Evolutionary conservation across 1,140 invertebrate species (phyloP).

Genomic region (Agrypnia vestita): DNA sequence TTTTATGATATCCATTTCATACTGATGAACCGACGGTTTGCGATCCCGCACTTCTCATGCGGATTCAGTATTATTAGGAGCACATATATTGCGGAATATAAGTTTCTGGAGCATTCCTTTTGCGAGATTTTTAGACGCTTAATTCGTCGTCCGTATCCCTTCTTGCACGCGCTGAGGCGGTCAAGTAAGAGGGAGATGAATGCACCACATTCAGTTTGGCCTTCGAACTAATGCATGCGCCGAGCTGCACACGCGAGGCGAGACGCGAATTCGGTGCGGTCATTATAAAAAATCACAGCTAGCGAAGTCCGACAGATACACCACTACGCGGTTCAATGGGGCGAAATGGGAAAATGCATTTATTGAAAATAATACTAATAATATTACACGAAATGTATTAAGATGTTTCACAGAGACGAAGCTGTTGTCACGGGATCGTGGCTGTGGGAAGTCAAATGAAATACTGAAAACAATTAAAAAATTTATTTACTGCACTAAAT

Average conservation of each 20-base stretch:
- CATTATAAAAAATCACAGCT: conserved; percentile 39
- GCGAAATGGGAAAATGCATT: background rate
- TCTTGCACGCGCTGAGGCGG: background rate
- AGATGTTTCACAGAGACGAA: too few relatives aligned
- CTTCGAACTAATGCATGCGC: conserved; percentile 36
- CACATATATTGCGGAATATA: conserved; percentile 41
- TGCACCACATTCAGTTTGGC: conserved; percentile 10
- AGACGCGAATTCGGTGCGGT: conserved; percentile 18
- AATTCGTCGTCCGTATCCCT: background rate
- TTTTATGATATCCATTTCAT: too few relatives aligned
- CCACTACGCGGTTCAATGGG: background rate
- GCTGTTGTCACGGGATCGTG: too few relatives aligned
- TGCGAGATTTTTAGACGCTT: background rate
- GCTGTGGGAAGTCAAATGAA: too few relatives aligned
- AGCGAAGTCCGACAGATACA: conserved; percentile 5
- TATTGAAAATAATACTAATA: too few relatives aligned
- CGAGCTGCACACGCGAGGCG: background rate
- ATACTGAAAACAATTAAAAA: too few relatives aligned
- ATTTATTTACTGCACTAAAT: too few relatives aligned
- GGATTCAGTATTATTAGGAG: conserved; percentile 33
- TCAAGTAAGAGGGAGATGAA: background rate
- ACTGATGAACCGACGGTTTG: background rate
- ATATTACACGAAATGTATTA: too few relatives aligned
- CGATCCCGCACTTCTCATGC: conserved; percentile 4
- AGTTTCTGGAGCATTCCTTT: conserved; percentile 39